Conservation (phyloP, 2,888 invertebrate genomes). For the Palloptera scutellata region DNA sequence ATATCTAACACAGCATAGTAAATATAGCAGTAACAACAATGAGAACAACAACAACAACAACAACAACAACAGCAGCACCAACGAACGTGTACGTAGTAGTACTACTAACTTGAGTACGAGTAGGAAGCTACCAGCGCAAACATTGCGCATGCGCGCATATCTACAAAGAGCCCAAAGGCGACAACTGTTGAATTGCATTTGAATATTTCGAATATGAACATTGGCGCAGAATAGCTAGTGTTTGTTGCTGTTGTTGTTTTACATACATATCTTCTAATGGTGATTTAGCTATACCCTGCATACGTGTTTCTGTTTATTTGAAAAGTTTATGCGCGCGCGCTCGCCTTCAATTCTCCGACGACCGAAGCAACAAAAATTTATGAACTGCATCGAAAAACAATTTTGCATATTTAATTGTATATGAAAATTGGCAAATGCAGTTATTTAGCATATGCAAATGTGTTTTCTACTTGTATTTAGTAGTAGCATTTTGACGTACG, state of each 20-base stretch:
- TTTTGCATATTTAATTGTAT: not conserved
- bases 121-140: not conserved
- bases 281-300: not conserved
- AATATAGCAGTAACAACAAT: too few relatives aligned
- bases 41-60: too few relatives aligned
- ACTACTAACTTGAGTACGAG: too few relatives aligned
- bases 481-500: conserved; percentile 7
- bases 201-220: conserved; percentile 18
- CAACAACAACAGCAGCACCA: too few relatives aligned
- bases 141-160: conserved; percentile 8
- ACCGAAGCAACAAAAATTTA: conserved; percentile 7
- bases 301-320: not conserved
- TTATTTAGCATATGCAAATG: conserved; percentile 12
- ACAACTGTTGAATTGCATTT: conserved; percentile 41
- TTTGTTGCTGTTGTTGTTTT: not conserved
- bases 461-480: not conserved
- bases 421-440: conserved; percentile 18
- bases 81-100: too few relatives aligned
- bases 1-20: too few relatives aligned
- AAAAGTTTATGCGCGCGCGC: not conserved
- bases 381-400: conserved; percentile 17
- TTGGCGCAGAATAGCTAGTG: not conserved
- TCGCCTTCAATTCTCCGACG: conserved; percentile 2
- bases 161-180: conserved; percentile 30
- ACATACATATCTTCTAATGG: not conserved